phyloP scores from a whole-genome alignment of 1,140 invertebrate genomes.

The Wasmannia auropunctata region DNA sequence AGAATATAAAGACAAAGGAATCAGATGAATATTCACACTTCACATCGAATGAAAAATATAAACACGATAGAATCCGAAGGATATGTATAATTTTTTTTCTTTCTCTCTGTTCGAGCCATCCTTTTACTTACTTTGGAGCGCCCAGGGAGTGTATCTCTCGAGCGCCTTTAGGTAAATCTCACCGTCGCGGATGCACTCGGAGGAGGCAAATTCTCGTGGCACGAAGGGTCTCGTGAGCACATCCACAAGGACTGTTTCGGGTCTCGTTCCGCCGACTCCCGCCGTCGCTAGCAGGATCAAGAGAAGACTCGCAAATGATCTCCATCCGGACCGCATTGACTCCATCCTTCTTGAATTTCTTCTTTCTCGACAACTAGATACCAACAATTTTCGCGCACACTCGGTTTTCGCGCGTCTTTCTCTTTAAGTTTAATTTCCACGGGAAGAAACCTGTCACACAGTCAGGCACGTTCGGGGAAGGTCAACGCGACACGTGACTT shows the following conservation, averaged over 20 bases:
- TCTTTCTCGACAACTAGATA: background rate
- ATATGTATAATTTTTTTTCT: background rate
- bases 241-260: conserved; percentile 68
- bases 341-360: conserved; percentile 2
- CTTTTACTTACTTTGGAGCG: conserved; percentile 76
- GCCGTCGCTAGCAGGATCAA: background rate
- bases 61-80: background rate
- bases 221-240: conserved; percentile 71
- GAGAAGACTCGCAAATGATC: background rate
- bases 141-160: conserved; percentile 74
- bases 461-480: background rate
- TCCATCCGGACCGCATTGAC: background rate
- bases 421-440: no score
- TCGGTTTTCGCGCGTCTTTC: no score
- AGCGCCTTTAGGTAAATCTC: conserved; percentile 71
- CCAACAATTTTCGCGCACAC: no score
- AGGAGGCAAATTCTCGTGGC: conserved; percentile 64
- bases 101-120: background rate
- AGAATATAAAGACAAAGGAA: background rate
- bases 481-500: background rate
- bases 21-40: background rate
- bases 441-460: background rate
- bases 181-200: conserved; percentile 68
- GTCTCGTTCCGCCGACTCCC: background rate
- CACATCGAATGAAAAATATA: no score